Conservation (phyloP, 2,113 vertebrate species). For the Origma solitaria region DNA sequence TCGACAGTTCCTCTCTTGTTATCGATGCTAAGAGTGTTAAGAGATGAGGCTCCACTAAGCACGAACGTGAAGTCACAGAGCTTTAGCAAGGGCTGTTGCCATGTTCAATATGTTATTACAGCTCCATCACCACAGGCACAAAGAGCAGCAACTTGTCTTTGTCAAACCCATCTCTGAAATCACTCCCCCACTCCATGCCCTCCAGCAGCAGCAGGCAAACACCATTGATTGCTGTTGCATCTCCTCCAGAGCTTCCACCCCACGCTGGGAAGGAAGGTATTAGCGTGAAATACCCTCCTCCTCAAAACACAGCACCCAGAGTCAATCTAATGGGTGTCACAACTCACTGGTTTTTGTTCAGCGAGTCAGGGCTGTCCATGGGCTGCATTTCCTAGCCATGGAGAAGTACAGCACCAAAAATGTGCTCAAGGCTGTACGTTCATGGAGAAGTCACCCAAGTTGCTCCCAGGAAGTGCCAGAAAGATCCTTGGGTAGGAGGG, state of each 20-base stretch:
- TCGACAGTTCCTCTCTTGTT: conserved; percentile 11
- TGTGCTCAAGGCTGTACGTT: accelerated
- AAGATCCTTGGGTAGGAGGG: background rate
- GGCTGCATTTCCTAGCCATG: background rate
- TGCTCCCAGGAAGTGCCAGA: background rate
- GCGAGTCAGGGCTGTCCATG: background rate
- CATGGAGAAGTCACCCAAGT: accelerated
- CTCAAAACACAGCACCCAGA: background rate
- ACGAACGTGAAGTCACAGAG: conserved; percentile 1
- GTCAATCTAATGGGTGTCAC: background rate
- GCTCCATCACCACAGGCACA: conserved; percentile 55
- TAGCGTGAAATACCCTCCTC: background rate
- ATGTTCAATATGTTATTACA: conserved; percentile 48
- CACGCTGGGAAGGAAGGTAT: background rate
- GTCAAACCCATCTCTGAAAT: conserved; percentile 33
- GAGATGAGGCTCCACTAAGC: conserved; percentile 25
- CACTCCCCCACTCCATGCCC: conserved; percentile 11
- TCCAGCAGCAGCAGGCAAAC: conserved; percentile 16
- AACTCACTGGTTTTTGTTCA: background rate
- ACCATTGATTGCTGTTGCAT: background rate
- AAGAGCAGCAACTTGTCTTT: conserved; percentile 10
- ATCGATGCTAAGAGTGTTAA: conserved; percentile 13
- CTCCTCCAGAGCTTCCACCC: background rate
- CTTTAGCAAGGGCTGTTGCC: conserved; percentile 35
- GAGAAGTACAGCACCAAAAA: background rate